Evolutionary conservation across 1,140 invertebrate genomes (phyloP), one percentile per base, ranked within the genome.

Genomic region (Cataglyphis hispanica): DNA sequence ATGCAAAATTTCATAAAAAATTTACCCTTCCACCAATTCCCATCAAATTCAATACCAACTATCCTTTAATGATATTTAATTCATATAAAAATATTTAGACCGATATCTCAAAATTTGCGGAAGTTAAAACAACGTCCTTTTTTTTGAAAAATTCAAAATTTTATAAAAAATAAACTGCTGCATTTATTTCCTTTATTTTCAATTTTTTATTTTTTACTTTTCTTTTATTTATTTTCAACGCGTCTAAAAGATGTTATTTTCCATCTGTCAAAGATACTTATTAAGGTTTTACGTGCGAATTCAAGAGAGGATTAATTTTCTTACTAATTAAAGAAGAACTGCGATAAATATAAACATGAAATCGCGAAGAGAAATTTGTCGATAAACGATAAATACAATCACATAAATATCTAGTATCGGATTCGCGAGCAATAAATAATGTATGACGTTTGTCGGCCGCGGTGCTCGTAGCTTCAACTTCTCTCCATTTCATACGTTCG

Each of bases 401-500:
- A 16, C 43, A 22, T 58, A 37, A 75, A 8, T 76, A 63, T 43
- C 19, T 43, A 63, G 37, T n/a, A 43, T n/a, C 31, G 56, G 11
- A 31, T 31, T 76, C 37, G 37, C 19, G 16, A 76, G 19, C 25
- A 76, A 63, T 76, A 25, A 43, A 63, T 37, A n/a, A 25, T 27
- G 56, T n/a, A 27, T 76, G 37, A 27, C 22, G 16, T 63, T 27
- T 27, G 74, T 58, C 61, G 60, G 58, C 16, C 22, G 22, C n/a
- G 34, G 8, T 53, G n/a, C 16, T 22, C 40, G 31, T 11, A 63
- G 37, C 27, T 74, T 76, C 56, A 43, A 58, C 56, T 63, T 63
- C 25, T 63, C 74, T 76, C 31, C 22, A 13, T 37, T 75, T 74
- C 50, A 74, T 11, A 43, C n/a, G 70, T 16, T 13, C 31, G 46